Evolutionary conservation across 2,797 vertebrate genomes (phyloP), one percentile per base, ranked within the genome.

Genomic region (Tokudaia muenninki): DNA sequence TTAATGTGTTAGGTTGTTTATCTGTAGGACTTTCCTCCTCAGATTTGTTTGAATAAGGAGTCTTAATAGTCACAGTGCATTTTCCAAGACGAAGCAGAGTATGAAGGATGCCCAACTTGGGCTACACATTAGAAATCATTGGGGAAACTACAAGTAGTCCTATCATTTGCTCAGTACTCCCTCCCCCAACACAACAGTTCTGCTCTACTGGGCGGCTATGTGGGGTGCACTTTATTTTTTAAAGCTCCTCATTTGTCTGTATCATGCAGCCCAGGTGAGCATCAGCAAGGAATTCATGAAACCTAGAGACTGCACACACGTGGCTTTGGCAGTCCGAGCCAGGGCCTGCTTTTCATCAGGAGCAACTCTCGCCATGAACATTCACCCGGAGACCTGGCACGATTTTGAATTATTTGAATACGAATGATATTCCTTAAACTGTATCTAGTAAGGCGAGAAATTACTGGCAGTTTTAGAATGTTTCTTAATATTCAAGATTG

Each of bases 351-450:
- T 96, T 94, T 52, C 67, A 47, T 57, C 59, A 63, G 70, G 70
- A 94, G 41, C 92, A 82, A 92, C 59, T 34, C 55, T 72, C 41
- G 44, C 50, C 55, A 44, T 92, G 61, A 93, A 55, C 50, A 50
- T 22, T 67, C 17, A 92, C 59, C 41, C 63, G 70, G 55, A 90
- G 75, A 44, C 86, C 93, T 41, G 52, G 26, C 37, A 61, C 87
- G 61, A 63, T 55, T 93, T 72, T 94, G 34, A 94, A 74, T 97
- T 97, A 94, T 91, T 91, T 90, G n/a, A 44, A 83, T 94, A 17
- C 77, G 37, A 94, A 80, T 65, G 70, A n/a, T 78, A 84, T 86
- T 90, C 83, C 47, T 41, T 90, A 16, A 55, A 63, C 37, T 87
- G 12, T 87, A 61, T 67, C 80, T 95, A 91, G 22, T 21, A 94